Percentiles rank a stretch among this genome's conserved stretches.
These are phyloP conservation scores for Babylonia areolata DNA, from an alignment of 1,140 invertebrate species.

Conservation along the genomic window DNA sequence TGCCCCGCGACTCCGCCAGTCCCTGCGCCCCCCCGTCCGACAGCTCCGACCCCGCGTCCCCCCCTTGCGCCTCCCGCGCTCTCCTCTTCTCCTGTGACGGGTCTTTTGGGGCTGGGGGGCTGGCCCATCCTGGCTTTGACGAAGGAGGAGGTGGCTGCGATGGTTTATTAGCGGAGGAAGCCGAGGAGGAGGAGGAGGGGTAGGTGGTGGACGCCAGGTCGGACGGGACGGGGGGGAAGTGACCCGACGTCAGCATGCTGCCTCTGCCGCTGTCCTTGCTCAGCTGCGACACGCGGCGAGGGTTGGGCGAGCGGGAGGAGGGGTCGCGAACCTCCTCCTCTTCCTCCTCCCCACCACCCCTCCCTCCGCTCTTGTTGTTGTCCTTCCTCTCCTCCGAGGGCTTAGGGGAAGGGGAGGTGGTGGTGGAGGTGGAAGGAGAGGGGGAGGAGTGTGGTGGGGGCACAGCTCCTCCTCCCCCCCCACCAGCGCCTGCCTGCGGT, in stretches of 20 bases:
- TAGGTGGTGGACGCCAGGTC: background rate
- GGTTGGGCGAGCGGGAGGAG: background rate
- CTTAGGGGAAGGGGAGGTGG: background rate
- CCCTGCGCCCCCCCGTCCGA: background rate
- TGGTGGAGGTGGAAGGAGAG: background rate
- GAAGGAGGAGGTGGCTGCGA: background rate
- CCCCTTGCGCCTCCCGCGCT: background rate
- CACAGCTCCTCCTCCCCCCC: no score
- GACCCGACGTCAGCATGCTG: background rate
- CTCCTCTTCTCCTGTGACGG: background rate
- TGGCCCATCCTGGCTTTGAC: no score
- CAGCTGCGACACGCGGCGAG: background rate
- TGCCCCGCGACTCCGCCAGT: conserved; percentile 2
- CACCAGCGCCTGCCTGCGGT: background rate
- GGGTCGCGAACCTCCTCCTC: no score
- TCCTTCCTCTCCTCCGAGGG: background rate
- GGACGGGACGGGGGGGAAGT: background rate
- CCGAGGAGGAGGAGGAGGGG: background rate
- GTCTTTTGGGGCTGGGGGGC: no score
- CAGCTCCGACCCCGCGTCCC: background rate
- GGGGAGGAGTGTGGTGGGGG: background rate
- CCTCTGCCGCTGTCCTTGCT: conserved; percentile 27
- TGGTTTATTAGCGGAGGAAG: background rate
- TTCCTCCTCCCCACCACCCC: background rate
- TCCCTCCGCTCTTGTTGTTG: background rate